These are phyloP conservation scores for Aegithalos caudatus DNA, from an alignment of 2,113 vertebrate species.

Conservation along the genomic window DNA sequence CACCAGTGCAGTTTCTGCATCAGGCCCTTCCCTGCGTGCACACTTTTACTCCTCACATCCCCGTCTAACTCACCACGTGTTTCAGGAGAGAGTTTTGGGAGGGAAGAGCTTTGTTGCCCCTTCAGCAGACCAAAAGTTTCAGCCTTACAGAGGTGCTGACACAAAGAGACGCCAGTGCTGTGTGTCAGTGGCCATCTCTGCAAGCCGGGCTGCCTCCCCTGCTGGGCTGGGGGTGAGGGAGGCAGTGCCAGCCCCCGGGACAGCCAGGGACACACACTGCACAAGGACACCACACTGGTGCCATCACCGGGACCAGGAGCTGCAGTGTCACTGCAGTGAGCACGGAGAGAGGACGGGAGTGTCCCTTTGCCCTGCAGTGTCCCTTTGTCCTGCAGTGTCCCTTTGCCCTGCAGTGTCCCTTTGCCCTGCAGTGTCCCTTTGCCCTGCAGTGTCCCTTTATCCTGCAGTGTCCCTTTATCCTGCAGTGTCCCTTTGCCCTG, in stretches of 20 bases:
- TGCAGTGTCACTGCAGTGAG: rapidly evolving
- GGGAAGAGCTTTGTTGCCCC: neutral
- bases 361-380: no score
- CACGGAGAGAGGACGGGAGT: rapidly evolving
- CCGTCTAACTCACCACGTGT: rapidly evolving
- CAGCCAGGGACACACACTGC: rapidly evolving
- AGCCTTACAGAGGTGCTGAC: rapidly evolving
- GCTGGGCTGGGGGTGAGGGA: rapidly evolving
- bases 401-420: no score
- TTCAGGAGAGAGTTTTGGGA: neutral
- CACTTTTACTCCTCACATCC: rapidly evolving
- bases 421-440: no score
- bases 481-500: no score
- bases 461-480: no score
- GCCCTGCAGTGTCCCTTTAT: no score
- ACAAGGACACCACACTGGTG: rapidly evolving
- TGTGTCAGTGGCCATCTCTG: rapidly evolving
- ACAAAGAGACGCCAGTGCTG: rapidly evolving
- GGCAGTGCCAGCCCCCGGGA: rapidly evolving
- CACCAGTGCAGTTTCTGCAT: rapidly evolving
- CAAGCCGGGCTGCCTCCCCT: no score
- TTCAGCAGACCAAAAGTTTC: neutral
- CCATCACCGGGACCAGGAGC: rapidly evolving
- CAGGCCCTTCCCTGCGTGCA: rapidly evolving
- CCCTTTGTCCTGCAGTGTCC: no score